Evolutionary conservation across 2,797 vertebrate genomes (phyloP).

Genomic region (Poecilia wingei): DNA sequence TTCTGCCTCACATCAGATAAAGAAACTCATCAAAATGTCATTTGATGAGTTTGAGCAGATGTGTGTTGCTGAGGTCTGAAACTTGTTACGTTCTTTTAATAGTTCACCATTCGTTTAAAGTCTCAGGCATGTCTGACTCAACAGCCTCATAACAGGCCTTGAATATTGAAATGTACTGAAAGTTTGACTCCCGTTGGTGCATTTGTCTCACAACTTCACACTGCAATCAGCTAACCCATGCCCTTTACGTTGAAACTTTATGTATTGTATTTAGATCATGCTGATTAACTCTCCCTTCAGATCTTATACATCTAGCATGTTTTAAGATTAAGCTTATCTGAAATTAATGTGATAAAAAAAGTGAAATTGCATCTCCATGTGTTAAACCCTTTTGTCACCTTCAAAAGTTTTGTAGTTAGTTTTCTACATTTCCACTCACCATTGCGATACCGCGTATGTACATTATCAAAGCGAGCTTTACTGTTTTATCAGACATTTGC

Average conservation of each 20-base stretch:
- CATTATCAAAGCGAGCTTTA: constrained; percentile 10
- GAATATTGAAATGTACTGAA: background rate
- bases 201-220: background rate
- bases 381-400: background rate
- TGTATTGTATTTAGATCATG: background rate
- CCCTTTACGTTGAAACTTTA: too few relatives aligned
- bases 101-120: background rate
- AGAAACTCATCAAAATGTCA: background rate
- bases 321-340: background rate
- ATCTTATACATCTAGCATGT: background rate
- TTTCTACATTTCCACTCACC: background rate
- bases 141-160: background rate
- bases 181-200: background rate
- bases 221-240: background rate
- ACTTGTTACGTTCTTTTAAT: background rate
- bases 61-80: background rate
- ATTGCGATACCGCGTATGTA: background rate
- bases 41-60: background rate
- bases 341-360: background rate
- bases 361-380: background rate
- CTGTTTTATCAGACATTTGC: constrained; percentile 15
- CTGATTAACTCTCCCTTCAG: background rate
- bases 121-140: background rate
- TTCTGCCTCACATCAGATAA: too few relatives aligned
- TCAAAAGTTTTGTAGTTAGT: background rate